Percentiles rank a stretch among this genome's conserved stretches.
These are phyloP conservation scores for Gambusia yucatana DNA, from an alignment of 2,797 vertebrate species.

Conservation along the genomic window DNA sequence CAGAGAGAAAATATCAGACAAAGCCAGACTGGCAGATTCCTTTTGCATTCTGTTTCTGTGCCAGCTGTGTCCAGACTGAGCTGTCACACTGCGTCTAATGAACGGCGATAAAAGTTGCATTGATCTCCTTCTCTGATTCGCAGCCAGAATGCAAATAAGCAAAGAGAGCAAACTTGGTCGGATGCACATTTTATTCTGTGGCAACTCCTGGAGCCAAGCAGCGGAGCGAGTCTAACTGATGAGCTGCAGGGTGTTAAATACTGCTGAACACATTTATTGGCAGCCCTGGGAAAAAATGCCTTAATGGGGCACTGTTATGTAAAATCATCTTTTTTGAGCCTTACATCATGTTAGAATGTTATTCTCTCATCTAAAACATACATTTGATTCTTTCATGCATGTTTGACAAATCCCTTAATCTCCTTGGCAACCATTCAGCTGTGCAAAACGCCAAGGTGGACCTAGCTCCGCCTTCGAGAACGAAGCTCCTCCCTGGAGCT, in stretches of 20 bases:
- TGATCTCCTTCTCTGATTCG: background rate
- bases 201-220: background rate
- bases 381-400: no score
- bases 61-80: background rate
- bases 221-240: background rate
- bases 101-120: background rate
- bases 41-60: background rate
- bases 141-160: constrained; percentile 7
- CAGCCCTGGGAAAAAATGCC: no score
- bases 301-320: no score
- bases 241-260: background rate
- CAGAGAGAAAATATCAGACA: background rate
- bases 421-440: no score
- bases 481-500: no score
- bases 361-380: no score
- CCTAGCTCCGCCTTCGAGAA: no score
- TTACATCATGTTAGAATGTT: no score
- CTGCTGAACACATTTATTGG: background rate
- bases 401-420: no score
- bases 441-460: no score
- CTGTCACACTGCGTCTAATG: background rate
- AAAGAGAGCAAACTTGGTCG: background rate
- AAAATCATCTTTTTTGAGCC: no score
- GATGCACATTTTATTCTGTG: background rate
- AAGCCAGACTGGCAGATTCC: background rate